Base-by-base conservation (phyloP, 1,140 invertebrate genomes). In the Meloidogyne exigua region DNA sequence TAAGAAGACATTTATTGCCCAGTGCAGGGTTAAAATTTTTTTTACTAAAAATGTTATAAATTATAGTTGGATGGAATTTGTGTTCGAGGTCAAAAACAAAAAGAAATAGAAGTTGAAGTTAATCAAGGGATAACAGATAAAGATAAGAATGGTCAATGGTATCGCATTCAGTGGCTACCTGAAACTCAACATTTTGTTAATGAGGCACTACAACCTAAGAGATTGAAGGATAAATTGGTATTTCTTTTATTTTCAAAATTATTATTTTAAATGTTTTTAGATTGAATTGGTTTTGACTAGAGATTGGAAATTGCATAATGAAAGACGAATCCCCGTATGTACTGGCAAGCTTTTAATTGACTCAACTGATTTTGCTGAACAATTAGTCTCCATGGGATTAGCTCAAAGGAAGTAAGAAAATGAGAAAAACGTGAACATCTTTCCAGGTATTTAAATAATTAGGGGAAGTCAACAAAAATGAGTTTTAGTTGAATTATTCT, bases 11-110 rank as follows among this genome's bases (percentile, higher is more conserved):
- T 66, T 78, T 39, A 32, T 78, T 25, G 76, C 75, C 0, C 77
- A 78, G 57, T 78, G 76, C 71, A 78, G 68, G 63, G 76, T 78
- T 36, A 26, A n/a, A n/a, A n/a, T n/a, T n/a, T n/a, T 7, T 25
- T 10, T 44, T 25, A 25, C 12, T 49, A 21, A 3, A 26, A 26
- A 13, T n/a, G 15, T 64, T 42, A 42, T 28, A 71, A 44, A 25
- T 44, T 76, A 21, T 70, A 25, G 28, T 66, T 73, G 39, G 49
- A 21, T 32, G 63, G 66, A 25, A 39, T 75, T 57, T 26, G n/a
- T 23, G 26, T 44, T 26, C 25, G 42, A 66, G 66, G 21, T 18
- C 39, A 73, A 28, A 72, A 75, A 28, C 65, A 67, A n/a, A 62
- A 76, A 26, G 23, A 76, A 75, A 49, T 21, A 10, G 64, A 76